Conservation (phyloP, 2,797 vertebrate genomes). For the Cichlasoma orientale region DNA sequence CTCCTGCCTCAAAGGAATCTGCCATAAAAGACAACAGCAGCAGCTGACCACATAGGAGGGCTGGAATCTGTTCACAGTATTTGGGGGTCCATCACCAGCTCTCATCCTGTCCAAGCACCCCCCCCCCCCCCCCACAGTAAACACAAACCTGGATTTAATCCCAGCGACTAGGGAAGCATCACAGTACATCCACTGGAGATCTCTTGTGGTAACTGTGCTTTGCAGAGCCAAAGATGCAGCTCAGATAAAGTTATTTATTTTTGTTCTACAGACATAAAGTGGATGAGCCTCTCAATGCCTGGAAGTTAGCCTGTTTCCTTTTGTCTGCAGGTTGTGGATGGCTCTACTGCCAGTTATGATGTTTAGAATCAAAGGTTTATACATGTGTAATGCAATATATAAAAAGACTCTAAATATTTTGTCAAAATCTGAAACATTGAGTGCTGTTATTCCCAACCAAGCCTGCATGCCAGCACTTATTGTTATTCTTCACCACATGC, state of each 20-base stretch:
- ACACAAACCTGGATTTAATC: conserved; percentile 55
- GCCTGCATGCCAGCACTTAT: too few relatives aligned
- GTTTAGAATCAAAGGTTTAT: not conserved
- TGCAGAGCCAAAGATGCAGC: conserved; percentile 24
- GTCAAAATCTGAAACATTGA: not conserved
- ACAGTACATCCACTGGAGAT: conserved; percentile 19
- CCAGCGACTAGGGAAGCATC: conserved; percentile 23
- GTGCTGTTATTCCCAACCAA: too few relatives aligned
- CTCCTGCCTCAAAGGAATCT: conserved; percentile 65
- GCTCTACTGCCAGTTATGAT: not conserved
- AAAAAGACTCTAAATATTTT: not conserved
- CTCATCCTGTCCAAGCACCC: conserved; percentile 13
- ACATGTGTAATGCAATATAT: not conserved
- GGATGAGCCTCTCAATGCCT: conserved; percentile 1
- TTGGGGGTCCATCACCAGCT: conserved; percentile 40
- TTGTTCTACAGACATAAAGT: conserved; percentile 3
- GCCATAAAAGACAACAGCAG: conserved; percentile 43
- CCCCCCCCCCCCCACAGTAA: conserved; percentile 22
- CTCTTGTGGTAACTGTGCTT: conserved; percentile 16
- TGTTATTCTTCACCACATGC: not conserved
- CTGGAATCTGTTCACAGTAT: conserved; percentile 50
- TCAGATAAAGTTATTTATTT: conserved; percentile 14
- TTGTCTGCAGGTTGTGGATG: not conserved
- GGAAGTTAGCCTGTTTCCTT: conserved; percentile 6
- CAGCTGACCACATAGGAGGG: conserved; percentile 31